Base-by-base conservation (phyloP, 2,888 invertebrate species). In the Pandemis cinnamomeana region DNA sequence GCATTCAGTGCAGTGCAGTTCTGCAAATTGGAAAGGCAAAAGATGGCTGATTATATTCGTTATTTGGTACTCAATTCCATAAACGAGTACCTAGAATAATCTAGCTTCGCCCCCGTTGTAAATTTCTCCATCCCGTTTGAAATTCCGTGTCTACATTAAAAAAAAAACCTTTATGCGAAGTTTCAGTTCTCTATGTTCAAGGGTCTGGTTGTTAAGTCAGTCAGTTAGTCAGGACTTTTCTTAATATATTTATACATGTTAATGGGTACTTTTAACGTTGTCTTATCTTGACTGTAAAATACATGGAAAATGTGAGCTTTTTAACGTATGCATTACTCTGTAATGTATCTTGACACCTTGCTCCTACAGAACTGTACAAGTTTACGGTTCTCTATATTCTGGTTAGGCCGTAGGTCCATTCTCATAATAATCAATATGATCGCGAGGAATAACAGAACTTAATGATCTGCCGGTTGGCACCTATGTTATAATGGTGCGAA, bases 401-500 rank as follows among this genome's bases (percentile, higher is more conserved):
- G 75, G 75, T 36, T 41, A 79, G 63, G 63, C 46, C 61, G 78
- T 76, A 76, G 80, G 84, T 85, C 84, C 85, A 86, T 89, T 90
- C 90, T 87, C 87, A 87, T 86, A 86, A 86, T 88, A 88, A 90
- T 89, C 88, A 87, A 89, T 88, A 83, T 80, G 84, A 87, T 87
- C 82, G 82, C 80, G 77, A 80, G 82, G 86, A 85, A 82, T 91
- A 91, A 91, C 91, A 84, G 89, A 87, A 89, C 89, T 82, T 91
- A 91, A 91, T 89, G 86, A 88, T 83, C 83, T 73, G 78, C 78
- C 77, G 67, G 55, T 69, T 80, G 76, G 80, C 77, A 78, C 75
- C 78, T 79, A 77, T 79, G 82, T 82, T 78, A 86, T 90, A 91
- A 91, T 91, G 88, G 89, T 91, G 91, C 86, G 91, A 91, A 90